phyloP scores from a whole-genome alignment of 2,113 vertebrate species.

The Pelodiscus sinensis region DNA sequence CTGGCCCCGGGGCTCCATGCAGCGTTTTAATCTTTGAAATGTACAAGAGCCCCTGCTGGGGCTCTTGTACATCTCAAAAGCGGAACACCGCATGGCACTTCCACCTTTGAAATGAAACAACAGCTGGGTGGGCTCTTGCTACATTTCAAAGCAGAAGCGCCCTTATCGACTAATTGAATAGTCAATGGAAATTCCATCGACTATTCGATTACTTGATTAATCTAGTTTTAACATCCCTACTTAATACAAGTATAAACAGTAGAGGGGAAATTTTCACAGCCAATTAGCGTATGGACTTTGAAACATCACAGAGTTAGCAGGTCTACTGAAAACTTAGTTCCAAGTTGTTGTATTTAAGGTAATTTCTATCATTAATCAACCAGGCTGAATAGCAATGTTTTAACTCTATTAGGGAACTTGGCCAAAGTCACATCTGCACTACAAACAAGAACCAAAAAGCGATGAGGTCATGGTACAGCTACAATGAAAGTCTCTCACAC shows the following conservation, averaged over 20 bases:
- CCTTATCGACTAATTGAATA: too few species aligned
- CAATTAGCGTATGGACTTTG: background rate
- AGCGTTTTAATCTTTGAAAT: too few species aligned
- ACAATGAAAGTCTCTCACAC: background rate
- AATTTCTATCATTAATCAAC: background rate
- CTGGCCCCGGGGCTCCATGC: too few species aligned
- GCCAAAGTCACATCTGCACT: background rate
- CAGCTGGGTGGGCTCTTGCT: too few species aligned
- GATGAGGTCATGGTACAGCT: background rate
- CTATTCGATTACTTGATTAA: too few species aligned
- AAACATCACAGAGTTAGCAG: background rate
- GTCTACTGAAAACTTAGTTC: background rate
- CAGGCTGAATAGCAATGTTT: background rate
- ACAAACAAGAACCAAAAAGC: background rate
- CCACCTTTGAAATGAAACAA: too few species aligned
- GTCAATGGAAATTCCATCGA: too few species aligned
- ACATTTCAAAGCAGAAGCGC: too few species aligned
- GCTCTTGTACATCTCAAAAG: too few species aligned
- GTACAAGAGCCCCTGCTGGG: too few species aligned
- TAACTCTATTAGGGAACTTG: background rate
- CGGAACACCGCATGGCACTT: too few species aligned
- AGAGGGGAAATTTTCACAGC: accelerated
- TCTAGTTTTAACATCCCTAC: background rate
- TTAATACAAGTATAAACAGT: background rate
- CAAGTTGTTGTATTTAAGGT: background rate